These are phyloP conservation scores for Muscicapa comitata DNA, from an alignment of 2,797 vertebrate species.

Conservation along the genomic window DNA sequence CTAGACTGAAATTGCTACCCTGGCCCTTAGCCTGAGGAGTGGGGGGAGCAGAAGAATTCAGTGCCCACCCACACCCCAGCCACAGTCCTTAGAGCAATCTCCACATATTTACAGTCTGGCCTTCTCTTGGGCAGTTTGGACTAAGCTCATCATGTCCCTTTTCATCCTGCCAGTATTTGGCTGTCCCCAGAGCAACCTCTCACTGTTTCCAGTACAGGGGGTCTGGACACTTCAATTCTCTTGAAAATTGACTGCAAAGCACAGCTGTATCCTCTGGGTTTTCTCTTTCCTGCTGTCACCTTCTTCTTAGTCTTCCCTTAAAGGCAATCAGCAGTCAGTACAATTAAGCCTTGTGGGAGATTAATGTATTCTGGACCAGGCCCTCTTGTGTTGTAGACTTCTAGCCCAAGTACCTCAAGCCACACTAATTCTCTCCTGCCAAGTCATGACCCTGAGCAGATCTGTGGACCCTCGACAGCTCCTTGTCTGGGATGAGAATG, in stretches of 20 bases:
- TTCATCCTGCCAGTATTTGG: background rate
- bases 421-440: background rate
- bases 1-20: background rate
- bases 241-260: background rate
- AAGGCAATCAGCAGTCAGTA: background rate
- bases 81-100: background rate
- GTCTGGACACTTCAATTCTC: background rate
- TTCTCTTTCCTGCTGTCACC: background rate
- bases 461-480: background rate
- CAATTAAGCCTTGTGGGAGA: background rate
- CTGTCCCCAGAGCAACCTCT: background rate
- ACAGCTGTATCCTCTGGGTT: background rate
- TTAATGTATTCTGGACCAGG: background rate
- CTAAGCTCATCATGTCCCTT: background rate
- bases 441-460: background rate
- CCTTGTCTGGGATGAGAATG: fast-evolving
- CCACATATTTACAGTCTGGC: background rate
- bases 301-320: background rate
- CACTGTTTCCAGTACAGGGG: background rate
- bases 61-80: background rate
- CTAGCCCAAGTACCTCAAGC: background rate
- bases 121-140: background rate
- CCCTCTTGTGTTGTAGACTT: background rate
- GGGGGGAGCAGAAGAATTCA: background rate
- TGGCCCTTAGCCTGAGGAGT: background rate